Evolutionary conservation across 2,113 vertebrate species (phyloP), one percentile per base, ranked within the genome.

Genomic region (Barbus barbus): DNA sequence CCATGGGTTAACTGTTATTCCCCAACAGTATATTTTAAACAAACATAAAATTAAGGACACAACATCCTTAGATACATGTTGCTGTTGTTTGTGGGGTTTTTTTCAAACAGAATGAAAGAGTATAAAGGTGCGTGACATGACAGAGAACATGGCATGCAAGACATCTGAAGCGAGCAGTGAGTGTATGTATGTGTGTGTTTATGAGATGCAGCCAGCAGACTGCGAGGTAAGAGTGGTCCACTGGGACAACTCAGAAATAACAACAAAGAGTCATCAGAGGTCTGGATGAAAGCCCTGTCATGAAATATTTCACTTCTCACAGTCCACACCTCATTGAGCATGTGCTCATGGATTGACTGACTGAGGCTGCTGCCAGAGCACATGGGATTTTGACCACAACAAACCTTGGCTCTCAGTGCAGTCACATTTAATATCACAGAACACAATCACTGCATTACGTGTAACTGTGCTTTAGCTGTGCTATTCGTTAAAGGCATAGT

Each of bases 161-260:
- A 87, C 76, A 65, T 89, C 63, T 86, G 44, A 56, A 26, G 46
- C 2, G 18, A 28, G 16, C 73, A 79, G 51, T 82, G 73, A 56
- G 51, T 84, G 71, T 86, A 12, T 72, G 44, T 87, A 71, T 76
- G 48, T 72, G 79, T 67, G 79, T 71, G 83, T 82, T 67, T 67
- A 90, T 90, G 87, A 90, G 90, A 89, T 88, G 90, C 88, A 87
- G 84, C 86, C 87, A 91, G 91, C 88, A 87, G 90, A 87, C 90
- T 90, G 89, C 91, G 87, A 88, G 88, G 86, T 92, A 87, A 90
- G 86, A 91, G 84, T 90, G 90, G 87, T 88, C 93, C 89, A 86
- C 87, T 83, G 91, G 93, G 92, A 92, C 65, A 90, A 91, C 91
- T 90, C 86, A 91, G 80, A 94, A 93, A 94, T 92, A 93, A 92